Base-by-base conservation (phyloP, 1,140 invertebrate genomes). In the Eumaeus atala region DNA sequence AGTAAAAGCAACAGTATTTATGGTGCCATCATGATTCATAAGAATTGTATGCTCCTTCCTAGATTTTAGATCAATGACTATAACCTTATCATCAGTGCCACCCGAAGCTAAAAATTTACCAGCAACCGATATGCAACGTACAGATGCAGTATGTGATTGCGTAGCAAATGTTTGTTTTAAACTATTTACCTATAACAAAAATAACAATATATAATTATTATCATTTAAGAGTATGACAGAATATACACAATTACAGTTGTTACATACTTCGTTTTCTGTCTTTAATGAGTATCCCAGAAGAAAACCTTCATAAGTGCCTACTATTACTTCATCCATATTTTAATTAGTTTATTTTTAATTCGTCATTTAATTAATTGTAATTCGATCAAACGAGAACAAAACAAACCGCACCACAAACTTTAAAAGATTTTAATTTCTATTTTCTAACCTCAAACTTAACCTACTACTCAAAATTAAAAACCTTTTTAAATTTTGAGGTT, bases 81-180 rank as follows among this genome's bases (percentile, higher is more conserved):
- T 91, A 61, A 98, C 92, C 47, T 92, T 92, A 88, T 98, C 97
- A 88, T 98, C 97, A n/a, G 92, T 91, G 42, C 95, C 93, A 9
- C 95, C 95, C 16, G 95, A 96, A 10, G 95, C 96, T 44, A 98
- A 80, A 81, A 92, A 94, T 67, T 92, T 91, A 17, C 90, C 91
- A n/a, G 89, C 91, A 16, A 90, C 87, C 1, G 93, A 90, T 3
- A 97, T 70, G 66, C 91, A 91, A 66, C 94, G 90, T 2, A 99
- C 89, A 65, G 95, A 94, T 6, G 92, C 92, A 60, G 90, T 88
- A 77, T 98, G 97, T 16, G 92, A 94, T 71, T 96, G 95, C 54
- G 93, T 94, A 0, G 95, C 95, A 88, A 98, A 97, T 60, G 91
- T 95, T 72, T 93, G 92, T 56, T 89, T 59, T 91, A 90, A 64